These are phyloP conservation scores for Poeciliopsis retropinna DNA, from an alignment of 2,113 vertebrate genomes.

Conservation along the genomic window DNA sequence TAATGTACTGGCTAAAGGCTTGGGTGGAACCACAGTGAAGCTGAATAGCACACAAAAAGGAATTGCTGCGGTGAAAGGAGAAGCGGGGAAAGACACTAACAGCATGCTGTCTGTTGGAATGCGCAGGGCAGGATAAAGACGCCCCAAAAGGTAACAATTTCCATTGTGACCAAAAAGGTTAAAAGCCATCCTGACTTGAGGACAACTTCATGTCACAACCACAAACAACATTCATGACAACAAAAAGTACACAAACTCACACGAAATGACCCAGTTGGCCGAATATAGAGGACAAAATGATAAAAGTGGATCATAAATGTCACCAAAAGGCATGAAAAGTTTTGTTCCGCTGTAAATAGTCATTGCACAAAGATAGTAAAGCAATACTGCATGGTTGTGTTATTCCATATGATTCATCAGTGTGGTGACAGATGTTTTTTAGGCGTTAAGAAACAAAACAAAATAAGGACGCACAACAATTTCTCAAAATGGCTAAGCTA, in stretches of 20 bases:
- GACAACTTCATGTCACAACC: conserved; percentile 47
- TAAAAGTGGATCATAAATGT: conserved; percentile 33
- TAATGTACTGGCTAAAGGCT: conserved; percentile 77
- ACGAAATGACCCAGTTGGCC: conserved; percentile 48
- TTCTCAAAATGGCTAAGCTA: conserved; percentile 61
- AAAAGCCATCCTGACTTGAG: conserved; percentile 57
- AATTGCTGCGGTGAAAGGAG: conserved; percentile 32
- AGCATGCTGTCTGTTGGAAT: conserved; percentile 74
- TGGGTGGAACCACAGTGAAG: conserved; percentile 70
- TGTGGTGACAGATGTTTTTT: conserved; percentile 46
- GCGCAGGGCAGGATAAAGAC: conserved; percentile 67
- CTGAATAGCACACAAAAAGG: conserved; percentile 43
- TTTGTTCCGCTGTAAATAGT: conserved; percentile 66
- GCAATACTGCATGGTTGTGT: conserved; percentile 73
- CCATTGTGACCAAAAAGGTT: conserved; percentile 29
- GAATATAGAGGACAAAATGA: conserved; percentile 34
- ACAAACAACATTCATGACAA: conserved; percentile 44
- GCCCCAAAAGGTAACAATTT: conserved; percentile 27
- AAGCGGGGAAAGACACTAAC: conserved; percentile 55
- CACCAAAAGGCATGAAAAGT: conserved; percentile 50
- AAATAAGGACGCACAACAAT: conserved; percentile 47
- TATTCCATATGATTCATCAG: conserved; percentile 60
- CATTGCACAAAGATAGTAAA: conserved; percentile 72
- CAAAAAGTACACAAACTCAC: conserved; percentile 28
- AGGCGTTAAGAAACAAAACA: conserved; percentile 55